These are phyloP conservation scores for Odontothrips loti DNA, from an alignment of 2,888 invertebrate genomes.

Conservation along the genomic window DNA sequence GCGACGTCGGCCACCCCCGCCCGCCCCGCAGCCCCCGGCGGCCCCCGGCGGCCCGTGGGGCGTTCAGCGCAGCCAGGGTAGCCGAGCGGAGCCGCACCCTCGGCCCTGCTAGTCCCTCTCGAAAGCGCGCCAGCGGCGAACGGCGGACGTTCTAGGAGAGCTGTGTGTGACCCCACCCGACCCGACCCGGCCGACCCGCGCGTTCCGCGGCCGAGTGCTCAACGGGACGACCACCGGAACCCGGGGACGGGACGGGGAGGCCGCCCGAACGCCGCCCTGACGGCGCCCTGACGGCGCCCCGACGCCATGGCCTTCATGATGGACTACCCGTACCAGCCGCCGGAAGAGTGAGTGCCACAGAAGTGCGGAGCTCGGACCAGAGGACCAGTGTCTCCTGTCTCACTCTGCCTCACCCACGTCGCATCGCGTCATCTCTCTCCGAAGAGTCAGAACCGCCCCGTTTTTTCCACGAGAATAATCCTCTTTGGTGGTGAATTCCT, in stretches of 20 bases:
- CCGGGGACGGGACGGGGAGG: too few species aligned
- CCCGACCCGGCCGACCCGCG: neutral
- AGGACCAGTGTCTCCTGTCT: too few species aligned
- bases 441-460: too few species aligned
- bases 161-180: too few species aligned
- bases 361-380: neutral
- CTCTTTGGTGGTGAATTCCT: too few species aligned
- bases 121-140: neutral
- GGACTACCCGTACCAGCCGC: neutral
- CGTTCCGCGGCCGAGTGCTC: neutral
- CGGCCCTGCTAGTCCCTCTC: too few species aligned
- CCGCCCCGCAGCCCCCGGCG: neutral
- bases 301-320: constrained; percentile 21
- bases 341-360: neutral
- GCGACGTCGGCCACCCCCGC: neutral
- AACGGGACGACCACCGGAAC: neutral
- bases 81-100: too few species aligned
- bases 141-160: neutral
- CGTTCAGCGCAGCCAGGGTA: neutral
- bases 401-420: too few species aligned
- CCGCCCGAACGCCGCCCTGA: neutral
- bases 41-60: neutral
- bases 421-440: too few species aligned
- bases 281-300: too few species aligned
- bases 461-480: too few species aligned